Evolutionary conservation across 2,797 vertebrate genomes (phyloP).

Genomic region (Hypotaenidia okinawae): DNA sequence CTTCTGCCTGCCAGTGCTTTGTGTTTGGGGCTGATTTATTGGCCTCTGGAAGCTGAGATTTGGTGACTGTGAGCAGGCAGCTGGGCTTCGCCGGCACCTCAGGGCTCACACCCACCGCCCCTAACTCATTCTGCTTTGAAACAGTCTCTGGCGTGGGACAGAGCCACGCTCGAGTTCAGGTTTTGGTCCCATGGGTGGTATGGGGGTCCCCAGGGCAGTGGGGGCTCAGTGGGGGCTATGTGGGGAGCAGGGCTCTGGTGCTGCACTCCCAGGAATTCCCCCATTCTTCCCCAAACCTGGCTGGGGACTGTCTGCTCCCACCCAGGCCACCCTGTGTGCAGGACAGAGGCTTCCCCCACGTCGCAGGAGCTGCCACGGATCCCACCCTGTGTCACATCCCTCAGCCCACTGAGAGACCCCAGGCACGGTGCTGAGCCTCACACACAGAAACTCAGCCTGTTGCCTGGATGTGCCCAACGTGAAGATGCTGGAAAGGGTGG

Average conservation of each 20-base stretch:
- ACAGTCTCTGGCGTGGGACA: rapidly evolving
- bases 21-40: conserved; percentile 30
- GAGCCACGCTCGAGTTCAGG: rapidly evolving
- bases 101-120: not conserved
- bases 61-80: rapidly evolving
- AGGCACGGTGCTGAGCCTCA: not conserved
- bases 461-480: not conserved
- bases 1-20: not conserved
- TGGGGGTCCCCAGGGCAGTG: rapidly evolving
- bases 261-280: not conserved
- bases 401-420: not conserved
- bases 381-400: not conserved
- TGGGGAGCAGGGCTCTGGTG: not conserved
- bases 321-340: rapidly evolving
- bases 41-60: not conserved
- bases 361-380: rapidly evolving
- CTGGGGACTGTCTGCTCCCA: rapidly evolving
- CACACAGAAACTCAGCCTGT: rapidly evolving
- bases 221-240: rapidly evolving
- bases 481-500: not conserved
- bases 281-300: not conserved
- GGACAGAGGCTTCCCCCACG: rapidly evolving
- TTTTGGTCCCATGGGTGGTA: rapidly evolving
- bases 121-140: not conserved
- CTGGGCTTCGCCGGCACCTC: not conserved